phyloP scores from a whole-genome alignment of 2,113 vertebrate species.

The Heterotis niloticus region DNA sequence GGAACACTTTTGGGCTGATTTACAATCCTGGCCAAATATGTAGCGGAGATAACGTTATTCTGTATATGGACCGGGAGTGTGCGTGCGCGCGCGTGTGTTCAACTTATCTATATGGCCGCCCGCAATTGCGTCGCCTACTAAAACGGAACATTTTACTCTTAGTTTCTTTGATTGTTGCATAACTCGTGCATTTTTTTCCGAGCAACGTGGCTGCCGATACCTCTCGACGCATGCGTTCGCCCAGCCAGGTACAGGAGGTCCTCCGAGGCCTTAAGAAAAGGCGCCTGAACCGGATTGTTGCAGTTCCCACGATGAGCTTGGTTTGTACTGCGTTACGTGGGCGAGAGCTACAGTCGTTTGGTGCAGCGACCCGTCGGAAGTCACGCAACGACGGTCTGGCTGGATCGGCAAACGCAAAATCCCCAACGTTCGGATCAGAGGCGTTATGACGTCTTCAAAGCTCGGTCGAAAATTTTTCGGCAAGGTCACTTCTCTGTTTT shows the following conservation, averaged over 20 bases:
- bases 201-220: slow-evolving; percentile 4
- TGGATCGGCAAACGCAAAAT: no score
- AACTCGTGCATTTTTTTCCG: slow-evolving; percentile 21
- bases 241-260: not conserved
- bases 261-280: slow-evolving; percentile 25
- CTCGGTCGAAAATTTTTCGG: not conserved
- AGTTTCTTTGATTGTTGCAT: not conserved
- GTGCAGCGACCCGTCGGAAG: no score
- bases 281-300: slow-evolving; percentile 24
- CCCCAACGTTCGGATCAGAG: no score
- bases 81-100: no score
- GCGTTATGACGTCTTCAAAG: no score
- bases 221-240: slow-evolving; percentile 15
- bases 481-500: not conserved
- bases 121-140: not conserved
- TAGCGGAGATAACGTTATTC: no score
- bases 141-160: slow-evolving; percentile 7
- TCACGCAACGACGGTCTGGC: no score
- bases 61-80: no score
- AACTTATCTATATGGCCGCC: no score
- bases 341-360: not conserved
- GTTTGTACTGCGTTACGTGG: not conserved
- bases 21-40: no score
- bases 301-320: slow-evolving; percentile 34
- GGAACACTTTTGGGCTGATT: not conserved